Base-by-base conservation (phyloP, 2,797 vertebrate genomes). In the Perodicticus potto region DNA sequence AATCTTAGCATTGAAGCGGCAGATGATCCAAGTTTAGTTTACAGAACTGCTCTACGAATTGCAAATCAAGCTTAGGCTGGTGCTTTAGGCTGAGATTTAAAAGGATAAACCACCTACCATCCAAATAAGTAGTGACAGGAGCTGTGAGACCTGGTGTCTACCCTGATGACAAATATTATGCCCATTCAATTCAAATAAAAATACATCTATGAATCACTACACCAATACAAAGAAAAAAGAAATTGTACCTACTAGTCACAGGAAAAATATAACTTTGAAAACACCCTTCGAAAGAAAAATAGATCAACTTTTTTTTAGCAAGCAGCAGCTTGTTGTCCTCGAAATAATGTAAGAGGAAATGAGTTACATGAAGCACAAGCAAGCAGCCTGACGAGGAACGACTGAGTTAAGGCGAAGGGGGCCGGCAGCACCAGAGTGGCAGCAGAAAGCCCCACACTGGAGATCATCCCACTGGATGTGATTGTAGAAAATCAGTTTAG, bases 281-380 rank as follows among this genome's bases (percentile, higher is more conserved):
- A 97, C 86, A 96, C 93, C 25, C 84, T 95, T 96, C 59, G 81
- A 49, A 92, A 86, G 80, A 87, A 96, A 95, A 97, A 96, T 93
- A 96, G 74, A 93, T 83, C 49, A 4, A 53, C 59, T 83, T 84
- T 88, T 84, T 57, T 55, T 34, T 63, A 94, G 80, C 81, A 92
- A 95, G 88, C 82, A 96, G 91, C 88, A 96, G 94, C 95, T 95
- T 97, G 90, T 96, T 97, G 93, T 95, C 94, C 91, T 96, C 83
- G 90, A 96, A 97, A 96, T 95, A 97, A 96, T 95, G 70, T 93
- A 91, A 86, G 40, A 96, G 80, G 94, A 97, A 97, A 97, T 95
- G 80, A 97, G 72, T 89, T 97, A 90, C 65, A 86, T 61, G 90
- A 97, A 97, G 78, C 93, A 95, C 43, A 85, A 93, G 78, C 78